Evolutionary conservation across 2,113 vertebrate genomes (phyloP).

Genomic region (Pachyramphus minor): DNA sequence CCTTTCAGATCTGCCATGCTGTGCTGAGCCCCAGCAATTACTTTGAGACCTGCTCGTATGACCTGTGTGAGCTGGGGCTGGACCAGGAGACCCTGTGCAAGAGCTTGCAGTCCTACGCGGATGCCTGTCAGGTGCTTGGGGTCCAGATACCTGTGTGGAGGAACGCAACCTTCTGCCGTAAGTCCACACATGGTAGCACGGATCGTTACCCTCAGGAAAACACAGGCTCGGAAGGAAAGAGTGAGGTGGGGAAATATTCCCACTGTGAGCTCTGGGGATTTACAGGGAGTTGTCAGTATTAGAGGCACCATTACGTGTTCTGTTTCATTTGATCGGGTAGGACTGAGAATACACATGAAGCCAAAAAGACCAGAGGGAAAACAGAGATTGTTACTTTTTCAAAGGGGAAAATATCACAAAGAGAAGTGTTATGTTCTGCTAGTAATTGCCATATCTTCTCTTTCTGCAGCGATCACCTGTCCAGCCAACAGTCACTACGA

Average conservation of each 20-base stretch:
- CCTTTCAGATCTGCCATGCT: background rate
- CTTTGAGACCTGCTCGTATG: conserved; percentile 19
- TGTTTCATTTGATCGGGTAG: rapidly evolving
- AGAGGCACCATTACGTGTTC: background rate
- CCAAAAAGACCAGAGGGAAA: background rate
- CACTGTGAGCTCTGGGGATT: rapidly evolving
- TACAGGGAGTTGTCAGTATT: too few species aligned
- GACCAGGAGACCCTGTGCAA: background rate
- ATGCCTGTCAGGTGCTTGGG: conserved; percentile 15
- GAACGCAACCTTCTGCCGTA: conserved; percentile 35
- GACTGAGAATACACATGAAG: background rate
- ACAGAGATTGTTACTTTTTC: rapidly evolving
- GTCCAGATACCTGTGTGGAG: conserved; percentile 18
- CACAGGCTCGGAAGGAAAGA: background rate
- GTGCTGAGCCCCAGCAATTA: conserved; percentile 19
- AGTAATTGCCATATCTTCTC: background rate
- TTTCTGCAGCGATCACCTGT: conserved; percentile 4
- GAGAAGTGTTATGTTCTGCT: background rate
- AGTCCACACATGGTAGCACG: background rate
- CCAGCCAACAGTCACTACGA: conserved; percentile 51
- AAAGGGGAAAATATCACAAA: too few species aligned
- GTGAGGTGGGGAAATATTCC: too few species aligned
- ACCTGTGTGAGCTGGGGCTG: conserved; percentile 48
- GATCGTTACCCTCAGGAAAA: rapidly evolving
- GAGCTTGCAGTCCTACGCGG: conserved; percentile 36